These are phyloP conservation scores for Rotaria magnacalcarata DNA, from an alignment of 2,888 invertebrate genomes.

Conservation along the genomic window DNA sequence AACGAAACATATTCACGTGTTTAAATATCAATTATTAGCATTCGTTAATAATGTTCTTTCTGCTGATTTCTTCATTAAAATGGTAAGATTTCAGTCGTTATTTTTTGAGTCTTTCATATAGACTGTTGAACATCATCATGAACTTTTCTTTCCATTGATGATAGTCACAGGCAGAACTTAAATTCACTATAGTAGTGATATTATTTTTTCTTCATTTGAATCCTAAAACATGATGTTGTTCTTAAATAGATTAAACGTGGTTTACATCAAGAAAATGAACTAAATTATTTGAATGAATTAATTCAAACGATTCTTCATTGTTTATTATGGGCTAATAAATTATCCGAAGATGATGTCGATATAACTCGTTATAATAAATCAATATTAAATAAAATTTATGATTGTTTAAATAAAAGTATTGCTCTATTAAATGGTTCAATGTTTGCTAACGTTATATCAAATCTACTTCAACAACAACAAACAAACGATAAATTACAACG, in stretches of 20 bases:
- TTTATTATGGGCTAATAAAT: constrained; percentile 31
- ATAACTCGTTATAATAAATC: constrained; percentile 23
- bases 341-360: constrained; percentile 17
- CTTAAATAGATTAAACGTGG: background rate
- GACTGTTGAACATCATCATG: too few species aligned
- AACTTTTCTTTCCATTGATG: too few species aligned
- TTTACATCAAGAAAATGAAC: constrained; percentile 5
- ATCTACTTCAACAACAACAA: constrained; percentile 33
- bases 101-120: background rate
- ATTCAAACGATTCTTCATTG: constrained; percentile 16
- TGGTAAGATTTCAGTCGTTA: background rate
- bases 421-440: constrained; percentile 30
- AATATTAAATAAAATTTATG: background rate
- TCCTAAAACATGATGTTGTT: background rate
- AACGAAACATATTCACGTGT: constrained; percentile 24
- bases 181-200: too few species aligned
- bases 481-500: constrained; percentile 30
- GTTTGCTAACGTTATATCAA: constrained; percentile 3
- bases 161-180: too few species aligned
- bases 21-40: constrained; percentile 29
- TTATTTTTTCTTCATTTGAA: background rate
- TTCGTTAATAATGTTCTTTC: constrained; percentile 15
- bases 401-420: constrained; percentile 8
- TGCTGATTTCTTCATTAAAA: constrained; percentile 2
- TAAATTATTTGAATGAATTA: constrained; percentile 16